Conservation (phyloP, 1,140 invertebrate genomes). For the Rhizoglyphus robini region DNA sequence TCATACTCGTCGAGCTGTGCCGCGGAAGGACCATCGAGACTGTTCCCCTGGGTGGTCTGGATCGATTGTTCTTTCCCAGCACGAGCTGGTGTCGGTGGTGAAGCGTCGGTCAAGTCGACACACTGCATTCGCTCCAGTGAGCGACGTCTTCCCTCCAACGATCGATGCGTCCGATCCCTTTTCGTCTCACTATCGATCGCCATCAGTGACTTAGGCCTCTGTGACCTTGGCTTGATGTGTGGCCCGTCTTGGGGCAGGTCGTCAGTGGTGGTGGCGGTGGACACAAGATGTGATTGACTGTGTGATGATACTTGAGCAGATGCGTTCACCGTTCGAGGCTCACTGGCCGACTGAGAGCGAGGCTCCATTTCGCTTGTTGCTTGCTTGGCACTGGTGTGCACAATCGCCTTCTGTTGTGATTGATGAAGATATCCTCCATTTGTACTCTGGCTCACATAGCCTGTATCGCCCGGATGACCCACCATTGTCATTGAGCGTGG, state of each 20-base stretch:
- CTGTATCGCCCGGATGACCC: not conserved
- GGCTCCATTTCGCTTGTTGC: not conserved
- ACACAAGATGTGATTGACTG: not conserved
- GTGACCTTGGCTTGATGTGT: not conserved
- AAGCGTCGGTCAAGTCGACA: slow-evolving; percentile 49
- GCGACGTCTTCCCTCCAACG: slow-evolving; percentile 26
- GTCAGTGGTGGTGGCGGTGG: slow-evolving; percentile 15
- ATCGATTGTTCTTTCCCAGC: not conserved
- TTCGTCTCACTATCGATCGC: not conserved
- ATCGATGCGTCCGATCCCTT: not conserved
- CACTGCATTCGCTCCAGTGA: slow-evolving; percentile 46
- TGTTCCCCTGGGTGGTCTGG: slow-evolving; percentile 27
- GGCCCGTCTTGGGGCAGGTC: not conserved
- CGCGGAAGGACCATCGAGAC: slow-evolving; percentile 7
- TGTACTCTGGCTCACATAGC: not conserved
- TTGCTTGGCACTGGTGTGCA: slow-evolving; percentile 10
- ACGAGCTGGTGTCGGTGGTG: slow-evolving; percentile 22
- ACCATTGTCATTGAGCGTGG: not conserved
- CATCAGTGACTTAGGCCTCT: slow-evolving; percentile 12
- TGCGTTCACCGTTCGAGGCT: not conserved
- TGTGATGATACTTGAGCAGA: not conserved
- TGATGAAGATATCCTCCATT: not conserved
- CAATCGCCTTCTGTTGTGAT: slow-evolving; percentile 4
- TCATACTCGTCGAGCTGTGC: slow-evolving; percentile 9
- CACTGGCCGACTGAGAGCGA: not conserved